These are phyloP conservation scores for Lophura nycthemera DNA, from an alignment of 2,113 vertebrate species.

Conservation along the genomic window DNA sequence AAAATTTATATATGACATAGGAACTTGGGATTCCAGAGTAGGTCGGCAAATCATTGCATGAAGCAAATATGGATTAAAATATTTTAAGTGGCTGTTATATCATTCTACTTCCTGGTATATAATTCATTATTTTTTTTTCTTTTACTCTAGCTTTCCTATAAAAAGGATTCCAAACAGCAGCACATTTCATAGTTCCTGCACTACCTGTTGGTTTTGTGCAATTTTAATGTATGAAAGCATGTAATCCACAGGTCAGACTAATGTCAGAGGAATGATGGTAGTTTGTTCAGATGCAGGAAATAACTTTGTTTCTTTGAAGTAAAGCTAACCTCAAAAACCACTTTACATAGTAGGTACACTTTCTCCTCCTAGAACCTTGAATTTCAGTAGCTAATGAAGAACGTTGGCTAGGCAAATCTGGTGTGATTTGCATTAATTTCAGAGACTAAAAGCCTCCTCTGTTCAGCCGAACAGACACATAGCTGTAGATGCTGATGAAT, in stretches of 20 bases:
- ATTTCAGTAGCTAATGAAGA: background rate
- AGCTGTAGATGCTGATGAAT: background rate
- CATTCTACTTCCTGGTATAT: background rate
- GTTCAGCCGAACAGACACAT: background rate
- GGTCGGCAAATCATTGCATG: background rate
- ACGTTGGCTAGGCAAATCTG: background rate
- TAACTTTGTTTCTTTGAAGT: constrained; percentile 28
- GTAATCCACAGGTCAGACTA: background rate
- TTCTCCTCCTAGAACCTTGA: background rate
- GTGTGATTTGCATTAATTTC: background rate
- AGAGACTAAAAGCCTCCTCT: background rate
- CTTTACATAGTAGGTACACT: background rate
- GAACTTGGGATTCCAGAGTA: background rate
- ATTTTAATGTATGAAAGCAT: background rate
- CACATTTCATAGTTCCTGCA: background rate
- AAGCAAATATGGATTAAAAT: background rate
- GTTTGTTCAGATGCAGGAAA: background rate
- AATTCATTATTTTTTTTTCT: background rate
- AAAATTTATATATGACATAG: background rate
- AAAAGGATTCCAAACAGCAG: background rate
- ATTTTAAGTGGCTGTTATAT: background rate
- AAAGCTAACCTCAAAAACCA: background rate
- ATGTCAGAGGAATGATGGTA: background rate
- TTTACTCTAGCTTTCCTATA: background rate
- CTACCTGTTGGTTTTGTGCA: background rate